Conservation (phyloP, 2,888 invertebrate species). For the Copidosoma aretas region DNA sequence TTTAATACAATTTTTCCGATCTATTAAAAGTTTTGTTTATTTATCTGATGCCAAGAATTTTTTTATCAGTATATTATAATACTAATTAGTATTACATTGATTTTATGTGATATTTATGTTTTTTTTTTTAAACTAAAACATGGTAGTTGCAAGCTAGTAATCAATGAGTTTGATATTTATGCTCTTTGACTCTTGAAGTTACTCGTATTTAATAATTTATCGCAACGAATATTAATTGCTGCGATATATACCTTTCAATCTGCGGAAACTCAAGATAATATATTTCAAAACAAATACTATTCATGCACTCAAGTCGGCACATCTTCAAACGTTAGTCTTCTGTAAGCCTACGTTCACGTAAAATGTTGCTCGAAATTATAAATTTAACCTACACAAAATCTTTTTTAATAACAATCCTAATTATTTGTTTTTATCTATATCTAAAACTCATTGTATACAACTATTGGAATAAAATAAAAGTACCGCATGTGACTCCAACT, state of each 20-base stretch:
- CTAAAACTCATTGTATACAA: slow-evolving; percentile 45
- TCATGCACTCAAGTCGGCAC: too few relatives aligned
- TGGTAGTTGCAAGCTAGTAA: background rate
- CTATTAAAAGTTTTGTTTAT: slow-evolving; percentile 17
- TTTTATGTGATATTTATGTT: background rate
- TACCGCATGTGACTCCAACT: slow-evolving; percentile 44
- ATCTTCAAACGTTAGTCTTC: background rate
- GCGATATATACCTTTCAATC: too few relatives aligned
- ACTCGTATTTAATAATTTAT: too few relatives aligned
- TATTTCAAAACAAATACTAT: too few relatives aligned
- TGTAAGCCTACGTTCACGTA: background rate
- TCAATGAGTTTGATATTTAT: background rate
- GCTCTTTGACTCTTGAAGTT: too few relatives aligned
- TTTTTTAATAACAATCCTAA: slow-evolving; percentile 10
- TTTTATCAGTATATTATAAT: too few relatives aligned
- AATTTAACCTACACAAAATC: slow-evolving; percentile 6
- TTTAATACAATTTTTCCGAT: slow-evolving; percentile 36
- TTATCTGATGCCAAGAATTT: too few relatives aligned
- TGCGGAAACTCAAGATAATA: too few relatives aligned
- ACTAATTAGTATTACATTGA: too few relatives aligned
- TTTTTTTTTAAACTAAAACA: background rate
- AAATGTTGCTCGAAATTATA: background rate
- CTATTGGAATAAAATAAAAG: slow-evolving; percentile 49
- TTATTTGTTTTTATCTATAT: slow-evolving; percentile 46
- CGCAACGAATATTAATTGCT: too few relatives aligned